Evolutionary conservation across 2,888 invertebrate genomes (phyloP), one percentile per base, ranked within the genome.

Genomic region (Clanis bilineata): DNA sequence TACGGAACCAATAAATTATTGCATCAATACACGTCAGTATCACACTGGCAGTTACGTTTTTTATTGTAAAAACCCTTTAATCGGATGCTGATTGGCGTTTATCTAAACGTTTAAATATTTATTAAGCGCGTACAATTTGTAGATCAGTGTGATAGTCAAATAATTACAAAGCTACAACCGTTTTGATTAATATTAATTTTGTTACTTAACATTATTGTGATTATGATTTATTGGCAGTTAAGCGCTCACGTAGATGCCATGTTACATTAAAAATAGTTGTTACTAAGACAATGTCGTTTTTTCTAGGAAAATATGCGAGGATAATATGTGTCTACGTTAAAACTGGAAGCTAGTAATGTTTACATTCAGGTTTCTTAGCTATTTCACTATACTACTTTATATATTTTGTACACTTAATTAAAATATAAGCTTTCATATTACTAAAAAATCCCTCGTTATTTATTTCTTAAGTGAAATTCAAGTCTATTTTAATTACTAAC

Each of bases 21-120:
- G 7, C 9, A 18, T 32, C 9, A 28, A 28, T 32, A 21, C 32
- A 18, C 51, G 32, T 18, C 51, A 28, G 32, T 51, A 21, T 51
- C 32, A 51, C 51, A 51, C 51, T 18, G 51, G 7, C 18, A 18
- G 51, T 18, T 32, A 10, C 32, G 5, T 51, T 51, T 45, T 73
- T 73, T 74, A 72, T 76, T 73, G 70, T 68, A 75, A 77, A 51
- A 78, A 73, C 60, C 65, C 72, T 77, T 79, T 80, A 80, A 80
- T 79, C 72, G 71, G 64, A 68, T 66, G 64, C 72, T 74, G 74
- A 79, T 74, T 70, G 69, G 67, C 70, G 69, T 69, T 71, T 72
- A 73, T 73, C 64, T 65, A 65, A 70, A 65, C 71, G 72, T 78
- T 82, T 77, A 71, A 76, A 79, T 72, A 64, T 74, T 72, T 68